Conservation (phyloP, 1,140 invertebrate species). For the Papilio polytes region DNA sequence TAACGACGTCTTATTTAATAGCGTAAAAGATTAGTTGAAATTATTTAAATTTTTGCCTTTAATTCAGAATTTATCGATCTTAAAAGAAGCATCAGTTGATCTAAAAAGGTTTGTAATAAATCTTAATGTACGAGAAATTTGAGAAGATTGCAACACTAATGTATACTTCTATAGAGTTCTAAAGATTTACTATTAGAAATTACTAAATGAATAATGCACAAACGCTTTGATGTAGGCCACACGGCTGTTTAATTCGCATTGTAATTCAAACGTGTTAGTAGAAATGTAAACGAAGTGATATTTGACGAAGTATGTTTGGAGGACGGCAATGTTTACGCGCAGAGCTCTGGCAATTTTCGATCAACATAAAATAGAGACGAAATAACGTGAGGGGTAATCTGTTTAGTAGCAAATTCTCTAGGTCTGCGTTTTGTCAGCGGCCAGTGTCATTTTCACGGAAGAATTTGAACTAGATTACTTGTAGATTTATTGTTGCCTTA, state of each 20-base stretch:
- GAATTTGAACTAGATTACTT: not conserved
- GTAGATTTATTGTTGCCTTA: not conserved
- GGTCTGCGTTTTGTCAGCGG: slow-evolving; percentile 27
- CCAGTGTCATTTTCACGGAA: slow-evolving; percentile 31
- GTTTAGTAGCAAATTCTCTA: slow-evolving; percentile 4
- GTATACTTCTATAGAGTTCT: not conserved
- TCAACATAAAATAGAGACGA: slow-evolving; percentile 39
- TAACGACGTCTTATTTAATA: not conserved
- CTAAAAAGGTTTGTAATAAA: too few species aligned
- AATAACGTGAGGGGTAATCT: not conserved
- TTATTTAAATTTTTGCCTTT: not conserved
- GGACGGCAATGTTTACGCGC: slow-evolving; percentile 35
- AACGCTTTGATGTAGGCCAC: not conserved
- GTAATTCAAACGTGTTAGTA: not conserved
- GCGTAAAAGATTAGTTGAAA: not conserved
- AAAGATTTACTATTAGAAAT: not conserved
- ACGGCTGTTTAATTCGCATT: not conserved
- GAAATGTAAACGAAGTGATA: slow-evolving; percentile 23
- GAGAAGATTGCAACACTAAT: not conserved
- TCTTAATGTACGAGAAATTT: too few species aligned
- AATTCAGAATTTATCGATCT: not conserved
- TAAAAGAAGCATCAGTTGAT: too few species aligned
- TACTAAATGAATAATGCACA: not conserved
- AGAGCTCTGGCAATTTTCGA: slow-evolving; percentile 41
- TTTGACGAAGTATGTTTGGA: slow-evolving; percentile 33